These are phyloP conservation scores for Oophaga pumilio DNA, from an alignment of 2,113 vertebrate species.

Conservation along the genomic window DNA sequence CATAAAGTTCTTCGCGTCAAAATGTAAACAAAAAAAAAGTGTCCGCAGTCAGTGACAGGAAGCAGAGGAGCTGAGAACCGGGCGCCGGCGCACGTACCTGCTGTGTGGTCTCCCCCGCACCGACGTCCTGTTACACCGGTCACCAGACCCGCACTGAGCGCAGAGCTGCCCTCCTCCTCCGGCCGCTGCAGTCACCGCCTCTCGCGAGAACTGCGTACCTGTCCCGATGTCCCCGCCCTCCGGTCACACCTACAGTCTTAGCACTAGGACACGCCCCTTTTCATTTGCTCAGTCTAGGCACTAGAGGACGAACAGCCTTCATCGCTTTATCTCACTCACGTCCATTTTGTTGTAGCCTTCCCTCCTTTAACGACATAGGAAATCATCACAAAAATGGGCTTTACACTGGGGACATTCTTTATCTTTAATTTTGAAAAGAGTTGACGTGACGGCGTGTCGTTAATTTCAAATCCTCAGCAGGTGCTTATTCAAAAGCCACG, in stretches of 20 bases:
- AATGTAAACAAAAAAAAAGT: background rate
- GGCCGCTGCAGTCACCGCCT: background rate
- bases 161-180: slow-evolving; percentile 8
- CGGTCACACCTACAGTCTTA: slow-evolving; percentile 9
- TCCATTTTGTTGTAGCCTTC: background rate
- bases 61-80: background rate
- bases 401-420: background rate
- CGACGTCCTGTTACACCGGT: background rate
- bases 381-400: background rate
- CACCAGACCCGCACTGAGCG: background rate
- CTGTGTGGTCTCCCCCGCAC: background rate
- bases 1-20: background rate
- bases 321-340: accelerated
- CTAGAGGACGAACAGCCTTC: background rate
- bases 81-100: background rate
- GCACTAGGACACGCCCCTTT: background rate
- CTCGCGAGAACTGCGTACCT: slow-evolving; percentile 47
- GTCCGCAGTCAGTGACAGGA: background rate
- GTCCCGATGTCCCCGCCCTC: background rate
- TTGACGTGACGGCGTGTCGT: background rate
- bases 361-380: background rate
- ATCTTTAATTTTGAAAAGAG: background rate
- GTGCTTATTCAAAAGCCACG: background rate
- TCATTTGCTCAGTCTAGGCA: background rate
- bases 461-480: background rate